Base-by-base conservation (phyloP, 2,113 vertebrate genomes). In the Barbus barbus region DNA sequence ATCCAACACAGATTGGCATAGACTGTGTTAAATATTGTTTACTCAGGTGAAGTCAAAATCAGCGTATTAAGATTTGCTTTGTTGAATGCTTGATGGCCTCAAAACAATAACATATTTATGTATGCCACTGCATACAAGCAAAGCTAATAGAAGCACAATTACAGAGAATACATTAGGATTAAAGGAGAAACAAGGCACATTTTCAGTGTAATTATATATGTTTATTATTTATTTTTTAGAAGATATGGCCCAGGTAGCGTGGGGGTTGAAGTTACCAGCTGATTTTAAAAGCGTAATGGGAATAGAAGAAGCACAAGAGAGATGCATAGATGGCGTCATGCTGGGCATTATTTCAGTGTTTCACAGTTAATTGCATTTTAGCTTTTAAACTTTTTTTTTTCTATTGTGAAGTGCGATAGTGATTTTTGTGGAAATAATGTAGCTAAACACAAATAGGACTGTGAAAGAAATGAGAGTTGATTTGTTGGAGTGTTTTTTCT, bases 161-260 rank as follows among this genome's bases (percentile, higher is more conserved):
- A 93, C 91, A 89, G 90, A 75, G 87, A 92, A 92, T 93, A 92
- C 93, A 94, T 94, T 92, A 93, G 92, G 93, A 94, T 94, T 93
- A 93, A 91, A 90, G 81, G 83, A 58, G 88, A 93, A 95, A 91
- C 89, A 91, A 86, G 22, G 81, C 44, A 41, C 91, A 90, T 92
- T 94, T 92, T 93, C 71, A 90, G 93, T 94, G 93, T 93, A 93
- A 94, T 93, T 93, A 92, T 92, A 93, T 82, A 83, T 92, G 90
- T 94, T 95, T 92, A 91, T 93, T 93, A 93, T 93, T 93, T 95
- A 93, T 93, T 93, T 93, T 93, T 89, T 83, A 44, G 78, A 78
- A 83, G 84, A 79, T 44, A 14, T 85, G 41, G 88, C 56, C 69
- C 81, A 76, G 84, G 82, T 83, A 82, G 71, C 78, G 76, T 63